Percentiles rank a stretch among this genome's conserved stretches.
Evolutionary conservation across 2,797 vertebrate species (phyloP).

Genomic region (Picus viridis): DNA sequence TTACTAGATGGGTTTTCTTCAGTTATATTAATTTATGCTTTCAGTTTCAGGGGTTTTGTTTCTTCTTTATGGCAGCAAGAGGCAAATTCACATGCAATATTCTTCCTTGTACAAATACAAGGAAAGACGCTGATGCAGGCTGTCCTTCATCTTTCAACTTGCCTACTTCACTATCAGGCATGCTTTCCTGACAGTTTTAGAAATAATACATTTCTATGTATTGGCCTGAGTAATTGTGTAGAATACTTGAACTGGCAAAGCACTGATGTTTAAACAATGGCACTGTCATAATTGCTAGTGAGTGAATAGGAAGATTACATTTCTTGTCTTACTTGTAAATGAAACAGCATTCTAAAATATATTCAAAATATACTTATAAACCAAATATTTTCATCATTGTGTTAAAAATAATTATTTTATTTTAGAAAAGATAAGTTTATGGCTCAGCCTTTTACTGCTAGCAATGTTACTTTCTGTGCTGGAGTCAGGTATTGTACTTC

Average conservation of each 20-base stretch:
- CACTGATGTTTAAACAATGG: not conserved
- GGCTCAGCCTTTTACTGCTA: not conserved
- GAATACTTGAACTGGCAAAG: not conserved
- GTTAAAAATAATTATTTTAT: not conserved
- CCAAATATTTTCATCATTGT: not conserved
- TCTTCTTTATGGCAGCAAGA: not conserved
- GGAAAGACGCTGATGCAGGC: not conserved
- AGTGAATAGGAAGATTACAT: not conserved
- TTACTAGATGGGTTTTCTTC: not conserved
- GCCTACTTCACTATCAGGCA: not conserved
- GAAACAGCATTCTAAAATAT: not conserved
- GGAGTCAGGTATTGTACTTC: not conserved
- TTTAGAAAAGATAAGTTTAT: not conserved
- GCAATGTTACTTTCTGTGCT: not conserved
- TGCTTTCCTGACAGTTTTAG: not conserved
- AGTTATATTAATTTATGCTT: not conserved
- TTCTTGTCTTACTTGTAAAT: not conserved
- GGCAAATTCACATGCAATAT: not conserved
- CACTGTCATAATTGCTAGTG: not conserved
- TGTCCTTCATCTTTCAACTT: not conserved
- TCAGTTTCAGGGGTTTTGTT: not conserved
- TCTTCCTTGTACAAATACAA: not conserved
- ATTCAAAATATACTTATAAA: not conserved
- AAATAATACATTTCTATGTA: not conserved
- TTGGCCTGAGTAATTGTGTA: not conserved